phyloP scores from a whole-genome alignment of 1,140 invertebrate genomes.

The Orchesella cincta region DNA sequence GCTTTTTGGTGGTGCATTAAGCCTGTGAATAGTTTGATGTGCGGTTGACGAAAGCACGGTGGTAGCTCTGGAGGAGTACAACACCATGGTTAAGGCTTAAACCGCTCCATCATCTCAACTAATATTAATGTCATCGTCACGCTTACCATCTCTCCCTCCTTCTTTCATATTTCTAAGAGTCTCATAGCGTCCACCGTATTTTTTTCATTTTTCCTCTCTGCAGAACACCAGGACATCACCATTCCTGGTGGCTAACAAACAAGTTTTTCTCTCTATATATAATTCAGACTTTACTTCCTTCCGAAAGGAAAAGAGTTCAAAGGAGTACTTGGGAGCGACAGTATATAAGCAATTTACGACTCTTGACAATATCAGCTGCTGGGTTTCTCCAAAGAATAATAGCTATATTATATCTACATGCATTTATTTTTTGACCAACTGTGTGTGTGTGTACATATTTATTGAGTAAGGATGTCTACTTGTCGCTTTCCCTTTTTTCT shows the following conservation, averaged over 20 bases:
- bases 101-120: conserved; percentile 14
- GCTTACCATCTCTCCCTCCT: not conserved
- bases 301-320: not conserved
- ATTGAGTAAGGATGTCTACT: not conserved
- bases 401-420: too few relatives aligned
- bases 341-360: conserved; percentile 6
- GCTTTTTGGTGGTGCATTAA: too few relatives aligned
- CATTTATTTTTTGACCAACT: too few relatives aligned
- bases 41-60: not conserved
- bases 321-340: too few relatives aligned
- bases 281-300: too few relatives aligned
- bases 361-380: conserved; percentile 2
- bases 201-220: not conserved
- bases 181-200: not conserved
- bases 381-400: not conserved
- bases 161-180: not conserved
- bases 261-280: not conserved
- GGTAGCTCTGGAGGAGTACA: too few relatives aligned
- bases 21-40: too few relatives aligned
- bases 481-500: not conserved
- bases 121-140: conserved; percentile 6
- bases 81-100: not conserved
- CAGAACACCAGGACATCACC: not conserved
- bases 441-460: too few relatives aligned
- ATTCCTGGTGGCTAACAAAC: not conserved